Conservation (phyloP, 2,888 invertebrate species). For the Dynastes hyllus region DNA sequence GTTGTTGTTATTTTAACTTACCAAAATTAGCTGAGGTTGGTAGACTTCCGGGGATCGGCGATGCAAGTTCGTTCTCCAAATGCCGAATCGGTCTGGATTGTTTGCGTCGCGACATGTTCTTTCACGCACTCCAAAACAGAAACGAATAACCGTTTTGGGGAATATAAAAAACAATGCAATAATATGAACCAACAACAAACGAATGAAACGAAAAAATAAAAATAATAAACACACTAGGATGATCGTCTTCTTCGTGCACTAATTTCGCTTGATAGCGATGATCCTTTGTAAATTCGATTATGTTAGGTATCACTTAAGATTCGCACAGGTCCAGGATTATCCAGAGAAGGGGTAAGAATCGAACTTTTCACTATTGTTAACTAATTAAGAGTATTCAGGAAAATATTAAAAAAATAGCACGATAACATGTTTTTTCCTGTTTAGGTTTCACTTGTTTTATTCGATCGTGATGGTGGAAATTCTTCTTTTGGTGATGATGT, state of each 20-base stretch:
- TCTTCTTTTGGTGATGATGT: background rate
- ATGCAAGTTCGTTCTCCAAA: conserved; percentile 72
- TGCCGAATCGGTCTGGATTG: conserved; percentile 74
- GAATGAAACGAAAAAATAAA: background rate
- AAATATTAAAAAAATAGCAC: too few species aligned
- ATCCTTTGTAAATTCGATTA: conserved; percentile 22
- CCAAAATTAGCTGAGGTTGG: conserved; percentile 44
- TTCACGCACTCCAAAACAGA: conserved; percentile 56
- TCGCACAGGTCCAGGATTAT: background rate
- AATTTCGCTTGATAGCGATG: background rate
- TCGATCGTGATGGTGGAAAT: background rate
- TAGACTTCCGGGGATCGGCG: conserved; percentile 58
- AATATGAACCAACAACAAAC: background rate
- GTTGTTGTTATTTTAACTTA: conserved; percentile 39
- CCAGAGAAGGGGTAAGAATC: background rate
- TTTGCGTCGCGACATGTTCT: conserved; percentile 72
- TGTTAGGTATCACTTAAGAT: background rate
- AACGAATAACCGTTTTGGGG: background rate
- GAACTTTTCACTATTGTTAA: background rate
- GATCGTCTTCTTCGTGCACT: background rate
- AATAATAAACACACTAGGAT: background rate
- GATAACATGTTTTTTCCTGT: too few species aligned
- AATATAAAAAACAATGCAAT: conserved; percentile 47
- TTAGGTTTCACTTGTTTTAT: too few species aligned
- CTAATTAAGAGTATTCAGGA: background rate